Evolutionary conservation across 2,888 invertebrate species (phyloP).

Genomic region (Cosmia trapezina): DNA sequence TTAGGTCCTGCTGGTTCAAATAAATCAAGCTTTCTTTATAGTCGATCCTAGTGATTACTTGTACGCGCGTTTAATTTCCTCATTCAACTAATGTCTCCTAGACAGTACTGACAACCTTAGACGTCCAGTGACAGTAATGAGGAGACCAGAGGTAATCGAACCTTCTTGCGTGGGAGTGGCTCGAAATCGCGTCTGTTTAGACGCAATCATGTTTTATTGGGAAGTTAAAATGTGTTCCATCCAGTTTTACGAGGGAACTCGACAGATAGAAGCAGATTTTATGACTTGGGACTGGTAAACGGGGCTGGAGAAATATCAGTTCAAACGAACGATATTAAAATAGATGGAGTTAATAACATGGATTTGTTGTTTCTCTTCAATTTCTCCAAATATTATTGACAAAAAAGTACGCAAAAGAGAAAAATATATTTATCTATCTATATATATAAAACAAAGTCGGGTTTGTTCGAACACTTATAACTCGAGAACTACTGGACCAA

Average conservation of each 20-base stretch:
- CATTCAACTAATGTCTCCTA: slow-evolving; percentile 19
- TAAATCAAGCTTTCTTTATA: neutral
- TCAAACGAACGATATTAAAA: slow-evolving; percentile 18
- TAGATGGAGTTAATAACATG: slow-evolving; percentile 5
- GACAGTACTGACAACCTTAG: slow-evolving; percentile 51
- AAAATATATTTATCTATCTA: too few species aligned
- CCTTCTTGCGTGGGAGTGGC: slow-evolving; percentile 61
- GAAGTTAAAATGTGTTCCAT: slow-evolving; percentile 53
- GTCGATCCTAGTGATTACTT: slow-evolving; percentile 2
- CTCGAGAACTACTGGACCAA: too few species aligned
- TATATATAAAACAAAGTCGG: too few species aligned
- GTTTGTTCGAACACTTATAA: too few species aligned
- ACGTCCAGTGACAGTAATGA: slow-evolving; percentile 52
- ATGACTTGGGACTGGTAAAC: slow-evolving; percentile 33
- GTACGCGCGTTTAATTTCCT: slow-evolving; percentile 13
- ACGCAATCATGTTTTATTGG: slow-evolving; percentile 63
- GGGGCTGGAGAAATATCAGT: slow-evolving; percentile 31
- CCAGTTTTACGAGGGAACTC: slow-evolving; percentile 56
- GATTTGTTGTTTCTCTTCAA: neutral
- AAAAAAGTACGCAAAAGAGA: neutral
- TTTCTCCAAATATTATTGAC: neutral
- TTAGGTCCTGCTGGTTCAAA: neutral
- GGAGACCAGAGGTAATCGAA: slow-evolving; percentile 62
- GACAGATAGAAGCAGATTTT: slow-evolving; percentile 49
- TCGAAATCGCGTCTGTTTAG: slow-evolving; percentile 60